Evolutionary conservation across 2,113 vertebrate genomes (phyloP), one percentile per base, ranked within the genome.

Genomic region (Ciconia boyciana): DNA sequence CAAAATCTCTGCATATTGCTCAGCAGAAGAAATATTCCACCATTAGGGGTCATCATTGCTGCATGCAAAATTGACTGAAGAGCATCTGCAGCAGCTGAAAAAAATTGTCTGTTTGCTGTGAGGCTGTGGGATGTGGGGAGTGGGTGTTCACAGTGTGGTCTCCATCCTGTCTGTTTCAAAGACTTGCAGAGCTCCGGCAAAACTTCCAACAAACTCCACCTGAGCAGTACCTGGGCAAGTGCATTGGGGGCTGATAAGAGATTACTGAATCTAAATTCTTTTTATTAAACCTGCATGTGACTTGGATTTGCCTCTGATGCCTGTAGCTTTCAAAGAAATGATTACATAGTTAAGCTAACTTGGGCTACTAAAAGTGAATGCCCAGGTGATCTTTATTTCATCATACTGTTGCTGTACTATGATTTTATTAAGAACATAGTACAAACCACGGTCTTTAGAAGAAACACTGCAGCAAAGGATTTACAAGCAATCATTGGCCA

Each of bases 31-130:
- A 89, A 48, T 60, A 39, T 95, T 96, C 55, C 81, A 82, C 97
- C 93, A 11, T 93, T 97, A 97, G 94, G 74, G 86, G 95, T 97
- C 96, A 54, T 94, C 76, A 36, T 93, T 97, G 93, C 85, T 94
- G 77, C 75, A 0, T 44, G 75, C n/a, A 83, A 58, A 87, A 44
- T 17, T 20, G 64, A 82, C 13, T 13, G 17, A 39, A 31, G 41
- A 49, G 6, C 7, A 2, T 43, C 16, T 70, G 57, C 58, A 80
- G 74, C 52, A 58, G 66, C 87, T 74, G 78, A 12, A 88, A 49
- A 51, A 51, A 36, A 10, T 1, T 7, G 86, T 6, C 11, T 39
- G 9, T 72, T 70, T 1, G 20, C 74, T 87, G 44, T 58, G 44
- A 60, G 60, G 46, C 29, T 68, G 39, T 32, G 19, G 68, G 52